Evolutionary conservation across 1,140 invertebrate genomes (phyloP), one percentile per base, ranked within the genome.

Genomic region (Pogonognathellus flavescens): DNA sequence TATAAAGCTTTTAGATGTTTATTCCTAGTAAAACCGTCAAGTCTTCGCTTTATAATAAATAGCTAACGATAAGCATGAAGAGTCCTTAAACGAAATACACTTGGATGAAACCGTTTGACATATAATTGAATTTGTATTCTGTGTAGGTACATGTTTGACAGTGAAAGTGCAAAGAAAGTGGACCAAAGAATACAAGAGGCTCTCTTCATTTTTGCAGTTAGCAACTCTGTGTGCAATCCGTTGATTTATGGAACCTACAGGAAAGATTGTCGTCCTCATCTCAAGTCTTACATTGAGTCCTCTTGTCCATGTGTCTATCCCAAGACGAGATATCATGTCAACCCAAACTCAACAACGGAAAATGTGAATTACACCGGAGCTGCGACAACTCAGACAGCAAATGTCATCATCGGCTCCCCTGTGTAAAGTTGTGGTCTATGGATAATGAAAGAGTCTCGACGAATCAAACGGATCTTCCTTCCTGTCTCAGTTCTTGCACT

Each of bases 151-250:
- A 94, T 94, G 91, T 91, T 95, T 55, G 94, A 94, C 88, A 90
- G 93, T 1, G 90, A 93, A 22, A 93, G 93, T 81, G 94, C 94
- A 0, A 87, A 90, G 83, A 90, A 92, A 82, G 92, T 96, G 0
- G 93, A 95, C 88, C 88, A 89, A 13, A 89, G 91, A 83, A 87
- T 94, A 11, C 93, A 94, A 88, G 92, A 93, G 60, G 91, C 91
- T 11, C 89, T 94, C 11, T 94, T 94, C 89, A 91, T 94, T 84
- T 94, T 94, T 90, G 94, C 93, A 0, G 93, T 94, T 0, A 93
- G 92, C 22, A 94, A 94, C 89, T 93, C 93, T 16, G 96, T 95
- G 89, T 93, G 95, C 90, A 95, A 97, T 90, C 95, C 95, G 0
- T 90, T 96, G 41, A 94, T 96, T 10, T 96, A 96, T 89, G 95